phyloP scores from a whole-genome alignment of 2,888 invertebrate genomes.

The Drosophila ochracea region DNA sequence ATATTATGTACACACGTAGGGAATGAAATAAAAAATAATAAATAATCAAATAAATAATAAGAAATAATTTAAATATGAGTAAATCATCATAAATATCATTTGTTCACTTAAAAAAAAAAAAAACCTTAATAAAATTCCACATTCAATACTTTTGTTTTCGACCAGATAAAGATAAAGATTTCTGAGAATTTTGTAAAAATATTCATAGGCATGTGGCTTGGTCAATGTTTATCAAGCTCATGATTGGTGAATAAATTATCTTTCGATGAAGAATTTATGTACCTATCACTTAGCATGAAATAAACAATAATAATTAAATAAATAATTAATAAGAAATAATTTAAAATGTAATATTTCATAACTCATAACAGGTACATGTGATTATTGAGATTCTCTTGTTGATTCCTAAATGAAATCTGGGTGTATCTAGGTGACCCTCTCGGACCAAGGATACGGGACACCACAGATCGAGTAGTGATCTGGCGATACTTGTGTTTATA shows the following conservation, averaged over 20 bases:
- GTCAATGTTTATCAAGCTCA: neutral
- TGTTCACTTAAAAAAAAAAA: neutral
- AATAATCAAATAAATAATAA: neutral
- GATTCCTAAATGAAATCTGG: neutral
- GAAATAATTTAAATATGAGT: neutral
- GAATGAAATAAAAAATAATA: neutral
- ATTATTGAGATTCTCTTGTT: neutral
- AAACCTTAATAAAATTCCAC: neutral
- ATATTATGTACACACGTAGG: neutral
- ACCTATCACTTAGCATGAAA: neutral
- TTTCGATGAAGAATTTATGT: neutral
- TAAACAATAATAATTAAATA: neutral
- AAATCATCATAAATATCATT: too few species aligned
- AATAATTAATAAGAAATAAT: neutral
- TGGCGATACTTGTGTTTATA: neutral
- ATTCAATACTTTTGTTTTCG: neutral
- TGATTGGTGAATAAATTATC: neutral
- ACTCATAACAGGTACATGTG: neutral
- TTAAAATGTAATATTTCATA: neutral
- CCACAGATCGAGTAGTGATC: neutral
- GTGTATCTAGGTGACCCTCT: neutral
- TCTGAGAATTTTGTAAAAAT: neutral
- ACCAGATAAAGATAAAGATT: neutral
- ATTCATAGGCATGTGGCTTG: neutral
- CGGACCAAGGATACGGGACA: neutral